phyloP scores from a whole-genome alignment of 2,797 vertebrate genomes.

The Acanthiza pusilla region DNA sequence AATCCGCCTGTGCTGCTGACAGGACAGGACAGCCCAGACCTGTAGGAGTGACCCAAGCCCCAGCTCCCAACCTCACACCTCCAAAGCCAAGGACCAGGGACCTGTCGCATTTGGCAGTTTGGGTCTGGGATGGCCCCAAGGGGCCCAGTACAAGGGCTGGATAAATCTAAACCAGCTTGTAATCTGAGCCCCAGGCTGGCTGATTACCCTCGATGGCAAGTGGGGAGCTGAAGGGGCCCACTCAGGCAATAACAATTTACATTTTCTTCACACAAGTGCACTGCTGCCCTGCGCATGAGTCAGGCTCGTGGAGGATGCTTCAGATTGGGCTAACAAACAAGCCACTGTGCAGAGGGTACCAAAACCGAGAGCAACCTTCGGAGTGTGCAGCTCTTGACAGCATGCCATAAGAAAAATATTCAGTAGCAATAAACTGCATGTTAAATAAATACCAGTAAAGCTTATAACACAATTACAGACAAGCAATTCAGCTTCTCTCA shows the following conservation, averaged over 20 bases:
- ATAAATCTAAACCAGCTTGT: background rate
- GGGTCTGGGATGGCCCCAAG: background rate
- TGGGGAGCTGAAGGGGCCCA: background rate
- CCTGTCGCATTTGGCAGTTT: background rate
- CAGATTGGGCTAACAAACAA: background rate
- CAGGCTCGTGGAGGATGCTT: background rate
- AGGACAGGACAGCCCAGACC: background rate
- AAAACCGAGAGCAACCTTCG: background rate
- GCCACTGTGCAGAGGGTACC: background rate
- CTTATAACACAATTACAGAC: slow-evolving; percentile 74
- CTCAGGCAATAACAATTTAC: background rate
- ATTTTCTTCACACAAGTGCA: background rate
- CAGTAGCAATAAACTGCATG: slow-evolving; percentile 51
- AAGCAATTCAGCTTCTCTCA: slow-evolving; percentile 69
- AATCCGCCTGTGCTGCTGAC: fast-evolving
- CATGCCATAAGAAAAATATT: slow-evolving; percentile 46
- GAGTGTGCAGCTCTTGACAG: background rate
- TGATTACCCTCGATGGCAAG: background rate
- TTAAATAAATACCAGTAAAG: slow-evolving; percentile 73
- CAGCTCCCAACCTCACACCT: background rate
- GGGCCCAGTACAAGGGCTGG: background rate
- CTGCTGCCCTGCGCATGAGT: background rate
- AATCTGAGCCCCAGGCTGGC: background rate
- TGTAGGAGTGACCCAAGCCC: background rate
- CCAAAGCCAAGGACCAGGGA: background rate